phyloP scores from a whole-genome alignment of 1,140 invertebrate species.

The Drosophila dunni region DNA sequence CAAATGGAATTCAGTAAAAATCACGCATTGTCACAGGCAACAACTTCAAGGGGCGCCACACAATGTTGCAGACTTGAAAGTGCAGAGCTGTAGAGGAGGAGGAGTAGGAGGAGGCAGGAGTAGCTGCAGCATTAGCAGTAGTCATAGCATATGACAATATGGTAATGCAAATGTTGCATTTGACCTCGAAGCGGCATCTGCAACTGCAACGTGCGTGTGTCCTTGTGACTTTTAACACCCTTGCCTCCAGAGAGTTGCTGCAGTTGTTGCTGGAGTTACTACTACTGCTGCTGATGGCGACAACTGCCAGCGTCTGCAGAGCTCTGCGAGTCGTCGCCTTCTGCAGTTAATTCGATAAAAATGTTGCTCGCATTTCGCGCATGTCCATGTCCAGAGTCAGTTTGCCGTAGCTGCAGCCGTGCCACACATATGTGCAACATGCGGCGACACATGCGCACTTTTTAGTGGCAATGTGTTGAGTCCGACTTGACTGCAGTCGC shows the following conservation, averaged over 20 bases:
- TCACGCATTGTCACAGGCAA: conserved; percentile 63
- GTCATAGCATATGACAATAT: conserved; percentile 39
- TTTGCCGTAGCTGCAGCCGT: conserved; percentile 35
- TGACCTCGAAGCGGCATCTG: conserved; percentile 40
- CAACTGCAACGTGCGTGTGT: conserved; percentile 52
- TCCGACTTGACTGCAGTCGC: conserved; percentile 52
- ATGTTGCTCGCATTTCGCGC: conserved; percentile 69
- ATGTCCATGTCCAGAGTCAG: conserved; percentile 50
- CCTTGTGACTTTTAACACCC: conserved; percentile 81
- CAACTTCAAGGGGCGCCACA: conserved; percentile 58
- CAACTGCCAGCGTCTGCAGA: conserved; percentile 41
- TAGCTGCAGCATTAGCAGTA: conserved; percentile 1
- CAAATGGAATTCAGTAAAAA: conserved; percentile 62
- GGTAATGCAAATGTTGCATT: conserved; percentile 40
- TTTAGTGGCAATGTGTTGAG: conserved; percentile 62
- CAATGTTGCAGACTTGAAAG: conserved; percentile 56
- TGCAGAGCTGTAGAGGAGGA: background rate
- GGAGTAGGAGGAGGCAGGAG: background rate
- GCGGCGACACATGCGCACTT: conserved; percentile 52
- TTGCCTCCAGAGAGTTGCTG: conserved; percentile 26
- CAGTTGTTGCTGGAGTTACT: background rate
- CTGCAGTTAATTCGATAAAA: conserved; percentile 69
- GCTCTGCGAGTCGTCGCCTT: conserved; percentile 40
- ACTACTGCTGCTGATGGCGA: background rate
- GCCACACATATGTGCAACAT: conserved; percentile 75